Conservation (phyloP, 1,140 invertebrate species). For the Stenopsyche tienmushanensis region DNA sequence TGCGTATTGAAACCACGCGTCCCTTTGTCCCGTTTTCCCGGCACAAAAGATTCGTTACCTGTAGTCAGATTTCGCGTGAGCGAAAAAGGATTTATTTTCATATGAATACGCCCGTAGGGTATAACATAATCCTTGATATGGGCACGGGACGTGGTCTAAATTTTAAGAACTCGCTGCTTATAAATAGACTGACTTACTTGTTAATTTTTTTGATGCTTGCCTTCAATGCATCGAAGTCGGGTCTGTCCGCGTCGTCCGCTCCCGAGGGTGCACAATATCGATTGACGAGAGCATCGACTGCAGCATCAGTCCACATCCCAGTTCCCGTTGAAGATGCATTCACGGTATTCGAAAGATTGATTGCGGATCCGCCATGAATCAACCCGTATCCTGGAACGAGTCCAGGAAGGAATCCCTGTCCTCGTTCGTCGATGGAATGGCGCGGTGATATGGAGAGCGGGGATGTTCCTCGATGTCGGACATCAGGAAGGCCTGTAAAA, state of each 20-base stretch:
- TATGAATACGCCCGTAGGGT: background rate
- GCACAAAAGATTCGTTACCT: background rate
- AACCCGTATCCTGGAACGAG: background rate
- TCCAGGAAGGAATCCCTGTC: slow-evolving; percentile 18
- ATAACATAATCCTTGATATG: too few relatives aligned
- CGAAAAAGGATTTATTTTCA: background rate
- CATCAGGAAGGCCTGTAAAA: slow-evolving; percentile 43
- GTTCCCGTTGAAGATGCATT: background rate
- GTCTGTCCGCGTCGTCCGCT: slow-evolving; percentile 65
- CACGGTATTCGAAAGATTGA: background rate
- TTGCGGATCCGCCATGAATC: background rate
- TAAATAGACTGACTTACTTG: slow-evolving; percentile 82
- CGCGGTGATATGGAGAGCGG: slow-evolving; percentile 53
- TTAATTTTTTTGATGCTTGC: slow-evolving; percentile 82
- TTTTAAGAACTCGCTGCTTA: too few relatives aligned
- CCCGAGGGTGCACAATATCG: slow-evolving; percentile 31
- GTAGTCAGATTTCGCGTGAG: background rate
- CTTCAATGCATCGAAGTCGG: slow-evolving; percentile 86
- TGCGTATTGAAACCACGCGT: background rate
- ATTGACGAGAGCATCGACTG: slow-evolving; percentile 37
- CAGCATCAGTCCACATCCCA: slow-evolving; percentile 48
- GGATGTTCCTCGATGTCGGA: slow-evolving; percentile 53
- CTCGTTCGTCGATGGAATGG: slow-evolving; percentile 48
- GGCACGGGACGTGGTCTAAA: too few relatives aligned
- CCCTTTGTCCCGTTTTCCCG: background rate